Evolutionary conservation across 2,888 invertebrate genomes (phyloP).

Genomic region (Cyaniris semiargus): DNA sequence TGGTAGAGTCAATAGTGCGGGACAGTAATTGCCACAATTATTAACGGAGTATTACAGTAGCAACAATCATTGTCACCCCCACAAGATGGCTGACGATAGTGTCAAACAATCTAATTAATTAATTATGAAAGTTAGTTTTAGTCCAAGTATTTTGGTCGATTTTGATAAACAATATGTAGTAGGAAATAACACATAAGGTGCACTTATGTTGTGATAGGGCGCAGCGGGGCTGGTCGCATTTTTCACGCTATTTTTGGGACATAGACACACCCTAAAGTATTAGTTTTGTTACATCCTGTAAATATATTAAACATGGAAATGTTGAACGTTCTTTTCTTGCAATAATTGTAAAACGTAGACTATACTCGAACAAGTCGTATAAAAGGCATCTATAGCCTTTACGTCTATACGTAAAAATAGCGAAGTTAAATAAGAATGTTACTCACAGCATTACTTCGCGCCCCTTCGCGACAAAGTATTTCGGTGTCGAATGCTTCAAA

Average conservation of each 20-base stretch:
- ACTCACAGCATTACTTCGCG: background rate
- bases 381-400: too few species aligned
- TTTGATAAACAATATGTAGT: too few species aligned
- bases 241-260: too few species aligned
- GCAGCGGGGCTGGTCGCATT: too few species aligned
- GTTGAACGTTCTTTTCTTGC: too few species aligned
- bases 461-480: background rate
- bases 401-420: background rate
- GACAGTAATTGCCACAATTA: slow-evolving; percentile 12
- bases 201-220: too few species aligned
- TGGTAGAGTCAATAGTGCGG: background rate
- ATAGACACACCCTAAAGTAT: too few species aligned
- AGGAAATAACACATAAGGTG: too few species aligned
- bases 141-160: background rate
- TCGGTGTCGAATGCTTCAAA: background rate
- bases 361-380: background rate
- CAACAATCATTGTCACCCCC: background rate
- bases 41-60: slow-evolving; percentile 4
- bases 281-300: too few species aligned
- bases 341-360: too few species aligned
- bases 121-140: background rate
- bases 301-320: too few species aligned
- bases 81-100: background rate
- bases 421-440: background rate
- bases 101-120: background rate